Evolutionary conservation across 2,888 invertebrate genomes (phyloP), one percentile per base, ranked within the genome.

Genomic region (Loripinus fragilis): DNA sequence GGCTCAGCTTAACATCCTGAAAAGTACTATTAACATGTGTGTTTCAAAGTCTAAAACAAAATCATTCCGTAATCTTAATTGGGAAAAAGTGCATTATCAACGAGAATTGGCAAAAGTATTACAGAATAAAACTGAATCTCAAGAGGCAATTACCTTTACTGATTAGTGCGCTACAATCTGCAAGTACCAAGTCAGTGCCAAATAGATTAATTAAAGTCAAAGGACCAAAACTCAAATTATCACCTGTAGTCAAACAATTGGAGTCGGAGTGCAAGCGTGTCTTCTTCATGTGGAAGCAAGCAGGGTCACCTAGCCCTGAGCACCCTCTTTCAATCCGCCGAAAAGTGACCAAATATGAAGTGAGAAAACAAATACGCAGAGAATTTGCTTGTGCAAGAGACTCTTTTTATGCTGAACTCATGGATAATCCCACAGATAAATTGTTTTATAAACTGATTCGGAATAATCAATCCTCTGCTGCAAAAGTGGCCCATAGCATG

Each of bases 261-360:
- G 66, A 66, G 38, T 41, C 38, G 12, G 38, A 66, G 10, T n/a
- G 66, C 25, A 66, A 66, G n/a, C 38, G n/a, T n/a, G n/a, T n/a
- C n/a, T n/a, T n/a, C n/a, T n/a, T n/a, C n/a, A n/a, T n/a, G n/a
- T n/a, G n/a, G n/a, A n/a, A n/a, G n/a, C n/a, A n/a, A n/a, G n/a
- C n/a, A n/a, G n/a, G n/a, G n/a, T n/a, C n/a, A n/a, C 66, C 66
- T 23, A 25, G 42, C 3, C 66, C 66, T 10, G 66, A 66, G 25
- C 66, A 66, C n/a, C 66, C 66, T 25, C 33, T 66, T 5, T 66
- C 66, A 33, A 66, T 66, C 20, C 66, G 38, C 33, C 66, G 66
- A n/a, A 66, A 66, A 23, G 42, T 41, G 10, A 25, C 66, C n/a
- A 66, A 66, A 35, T 66, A 66, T 41, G n/a, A n/a, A n/a, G n/a